phyloP scores from a whole-genome alignment of 1,140 invertebrate species.

The Musca vetustissima region DNA sequence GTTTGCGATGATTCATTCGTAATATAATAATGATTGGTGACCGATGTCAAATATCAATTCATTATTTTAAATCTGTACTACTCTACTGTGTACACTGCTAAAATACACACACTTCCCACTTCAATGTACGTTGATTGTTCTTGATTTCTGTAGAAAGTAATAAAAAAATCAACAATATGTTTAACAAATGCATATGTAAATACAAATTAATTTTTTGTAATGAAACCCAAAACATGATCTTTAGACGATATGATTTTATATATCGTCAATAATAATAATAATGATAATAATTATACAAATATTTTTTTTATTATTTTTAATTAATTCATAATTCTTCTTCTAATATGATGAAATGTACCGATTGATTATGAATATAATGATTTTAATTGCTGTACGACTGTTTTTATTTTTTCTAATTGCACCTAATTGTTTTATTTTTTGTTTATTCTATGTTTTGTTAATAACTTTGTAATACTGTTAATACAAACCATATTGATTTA shows the following conservation, averaged over 20 bases:
- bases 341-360: slow-evolving; percentile 1
- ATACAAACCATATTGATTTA: background rate
- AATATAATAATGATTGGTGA: too few relatives aligned
- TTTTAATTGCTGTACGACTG: background rate
- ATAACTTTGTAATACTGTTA: slow-evolving; percentile 2
- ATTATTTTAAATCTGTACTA: too few relatives aligned
- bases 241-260: slow-evolving; percentile 2
- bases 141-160: background rate
- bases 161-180: background rate
- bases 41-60: too few relatives aligned
- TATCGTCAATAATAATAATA: slow-evolving; percentile 9
- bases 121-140: too few relatives aligned
- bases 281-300: too few relatives aligned
- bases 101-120: too few relatives aligned
- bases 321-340: background rate
- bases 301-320: background rate
- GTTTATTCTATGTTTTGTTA: background rate
- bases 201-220: slow-evolving; percentile 1
- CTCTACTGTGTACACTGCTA: too few relatives aligned
- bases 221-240: slow-evolving; percentile 1
- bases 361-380: background rate
- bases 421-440: slow-evolving; percentile 8
- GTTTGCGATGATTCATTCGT: too few relatives aligned
- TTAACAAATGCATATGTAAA: background rate
- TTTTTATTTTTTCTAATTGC: slow-evolving; percentile 8